These are phyloP conservation scores for Calliopum simillimum DNA, from an alignment of 2,888 invertebrate species.

Conservation along the genomic window DNA sequence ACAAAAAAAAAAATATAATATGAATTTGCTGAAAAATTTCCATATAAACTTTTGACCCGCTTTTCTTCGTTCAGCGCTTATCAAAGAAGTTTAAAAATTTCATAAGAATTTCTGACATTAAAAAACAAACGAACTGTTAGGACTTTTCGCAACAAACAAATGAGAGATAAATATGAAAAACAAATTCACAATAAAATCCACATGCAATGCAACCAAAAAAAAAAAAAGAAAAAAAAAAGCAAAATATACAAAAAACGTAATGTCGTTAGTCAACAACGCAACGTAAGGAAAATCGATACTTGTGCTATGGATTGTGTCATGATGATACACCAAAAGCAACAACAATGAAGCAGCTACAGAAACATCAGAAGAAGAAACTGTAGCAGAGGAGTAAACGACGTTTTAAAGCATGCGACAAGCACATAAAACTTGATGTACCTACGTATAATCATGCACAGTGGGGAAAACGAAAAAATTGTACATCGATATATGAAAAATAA, in stretches of 20 bases:
- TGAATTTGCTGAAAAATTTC: no score
- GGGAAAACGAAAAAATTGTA: no score
- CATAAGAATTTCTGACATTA: background rate
- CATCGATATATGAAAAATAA: no score
- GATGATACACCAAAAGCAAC: slow-evolving; percentile 1
- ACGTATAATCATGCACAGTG: background rate
- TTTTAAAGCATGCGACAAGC: slow-evolving; percentile 1
- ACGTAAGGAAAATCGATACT: slow-evolving; percentile 20
- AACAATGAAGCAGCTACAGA: background rate
- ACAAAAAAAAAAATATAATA: no score
- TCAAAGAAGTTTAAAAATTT: background rate
- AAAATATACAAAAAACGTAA: no score
- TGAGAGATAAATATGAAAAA: background rate
- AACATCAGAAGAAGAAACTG: background rate
- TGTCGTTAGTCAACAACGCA: no score
- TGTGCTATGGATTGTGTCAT: slow-evolving; percentile 24
- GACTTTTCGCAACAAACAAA: background rate
- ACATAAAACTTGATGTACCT: background rate
- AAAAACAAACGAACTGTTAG: no score
- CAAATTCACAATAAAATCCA: background rate
- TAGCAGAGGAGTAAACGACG: background rate
- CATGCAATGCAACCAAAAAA: background rate
- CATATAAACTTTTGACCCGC: no score
- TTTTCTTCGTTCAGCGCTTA: no score
- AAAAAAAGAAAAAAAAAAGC: background rate